These are phyloP conservation scores for Caligus rogercresseyi DNA, from an alignment of 1,140 invertebrate genomes.

Conservation along the genomic window DNA sequence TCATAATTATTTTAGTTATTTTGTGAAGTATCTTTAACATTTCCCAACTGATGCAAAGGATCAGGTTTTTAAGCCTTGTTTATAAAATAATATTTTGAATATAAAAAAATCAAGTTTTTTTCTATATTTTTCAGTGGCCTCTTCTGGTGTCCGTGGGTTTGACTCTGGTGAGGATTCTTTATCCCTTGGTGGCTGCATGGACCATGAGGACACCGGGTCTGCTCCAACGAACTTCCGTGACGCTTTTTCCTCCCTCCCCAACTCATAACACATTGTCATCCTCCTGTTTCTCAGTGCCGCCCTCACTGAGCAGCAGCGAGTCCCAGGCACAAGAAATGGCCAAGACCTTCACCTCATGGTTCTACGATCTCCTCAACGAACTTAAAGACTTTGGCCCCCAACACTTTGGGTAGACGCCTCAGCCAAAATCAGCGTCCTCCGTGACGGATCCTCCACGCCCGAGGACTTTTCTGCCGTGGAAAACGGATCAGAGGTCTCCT, in stretches of 20 bases:
- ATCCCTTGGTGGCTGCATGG: neutral
- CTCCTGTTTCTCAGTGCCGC: too few species aligned
- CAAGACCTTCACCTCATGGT: constrained; percentile 40
- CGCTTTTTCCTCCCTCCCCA: neutral
- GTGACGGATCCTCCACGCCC: constrained; percentile 11
- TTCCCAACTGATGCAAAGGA: too few species aligned
- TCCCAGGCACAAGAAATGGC: constrained; percentile 32
- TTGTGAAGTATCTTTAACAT: too few species aligned
- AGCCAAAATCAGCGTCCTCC: constrained; percentile 9
- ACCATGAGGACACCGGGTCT: neutral
- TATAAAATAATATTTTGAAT: too few species aligned
- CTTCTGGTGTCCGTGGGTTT: too few species aligned
- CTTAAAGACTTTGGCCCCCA: constrained; percentile 29
- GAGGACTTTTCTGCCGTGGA: constrained; percentile 23
- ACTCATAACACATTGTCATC: neutral
- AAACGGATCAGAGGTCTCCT: constrained; percentile 26
- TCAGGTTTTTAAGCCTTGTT: too few species aligned
- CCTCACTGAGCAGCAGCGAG: too few species aligned
- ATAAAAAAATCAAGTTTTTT: too few species aligned
- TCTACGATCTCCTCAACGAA: constrained; percentile 37
- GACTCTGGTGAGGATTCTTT: neutral
- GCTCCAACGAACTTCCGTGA: neutral
- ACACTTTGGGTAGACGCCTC: constrained; percentile 38
- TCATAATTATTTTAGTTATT: too few species aligned
- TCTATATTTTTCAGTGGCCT: too few species aligned